phyloP scores from a whole-genome alignment of 1,140 invertebrate species.

The Aphaenogaster rudis region DNA sequence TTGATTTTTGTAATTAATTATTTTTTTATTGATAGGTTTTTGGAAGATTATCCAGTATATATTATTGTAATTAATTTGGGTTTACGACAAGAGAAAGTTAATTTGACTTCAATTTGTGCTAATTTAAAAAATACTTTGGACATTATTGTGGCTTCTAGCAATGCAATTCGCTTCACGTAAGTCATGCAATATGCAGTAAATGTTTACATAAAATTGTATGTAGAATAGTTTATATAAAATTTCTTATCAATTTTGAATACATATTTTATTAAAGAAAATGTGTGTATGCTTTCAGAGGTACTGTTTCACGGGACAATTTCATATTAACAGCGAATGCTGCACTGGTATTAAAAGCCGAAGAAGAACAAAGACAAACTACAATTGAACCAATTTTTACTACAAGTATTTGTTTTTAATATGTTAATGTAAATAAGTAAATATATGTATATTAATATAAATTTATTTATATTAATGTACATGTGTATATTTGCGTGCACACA shows the following conservation, averaged over 20 bases:
- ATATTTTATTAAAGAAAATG: background rate
- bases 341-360: constrained; percentile 49
- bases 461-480: background rate
- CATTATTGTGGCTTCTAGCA: constrained; percentile 83
- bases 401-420: background rate
- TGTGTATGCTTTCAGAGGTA: constrained; percentile 25
- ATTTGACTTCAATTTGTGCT: constrained; percentile 82
- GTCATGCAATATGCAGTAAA: constrained; percentile 15
- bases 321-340: constrained; percentile 68
- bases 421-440: background rate
- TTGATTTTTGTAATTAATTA: background rate
- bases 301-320: constrained; percentile 32
- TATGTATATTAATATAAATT: background rate
- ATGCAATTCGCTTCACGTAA: constrained; percentile 70
- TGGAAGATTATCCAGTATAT: constrained; percentile 84
- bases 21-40: constrained; percentile 79
- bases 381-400: background rate
- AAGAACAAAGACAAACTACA: background rate
- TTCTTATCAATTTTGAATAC: background rate
- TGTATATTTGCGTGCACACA: no score
- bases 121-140: constrained; percentile 83
- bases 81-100: constrained; percentile 80
- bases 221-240: background rate
- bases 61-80: constrained; percentile 87
- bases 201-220: background rate